Percentiles rank a stretch among this genome's conserved stretches.
Evolutionary conservation across 2,888 invertebrate genomes (phyloP).

Genomic region (Odontomyia ornata): DNA sequence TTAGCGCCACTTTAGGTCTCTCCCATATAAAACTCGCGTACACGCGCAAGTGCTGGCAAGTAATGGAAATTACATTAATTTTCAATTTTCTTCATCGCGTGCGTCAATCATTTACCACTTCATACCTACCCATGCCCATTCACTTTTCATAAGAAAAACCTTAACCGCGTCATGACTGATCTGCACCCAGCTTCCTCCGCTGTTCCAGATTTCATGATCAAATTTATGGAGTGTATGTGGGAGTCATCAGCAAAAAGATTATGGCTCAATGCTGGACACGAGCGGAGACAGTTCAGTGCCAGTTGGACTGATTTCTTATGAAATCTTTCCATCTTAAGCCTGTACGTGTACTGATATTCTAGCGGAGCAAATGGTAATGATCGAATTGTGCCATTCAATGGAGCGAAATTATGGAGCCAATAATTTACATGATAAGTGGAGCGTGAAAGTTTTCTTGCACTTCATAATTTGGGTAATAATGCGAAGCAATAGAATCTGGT

Average conservation of each 20-base stretch:
- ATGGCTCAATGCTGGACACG: background rate
- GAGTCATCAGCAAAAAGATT: constrained; percentile 13
- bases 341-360: background rate
- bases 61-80: background rate
- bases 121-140: background rate
- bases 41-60: too few relatives aligned
- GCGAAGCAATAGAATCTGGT: too few relatives aligned
- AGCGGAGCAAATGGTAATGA: background rate
- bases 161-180: constrained; percentile 12
- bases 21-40: background rate
- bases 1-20: constrained; percentile 27
- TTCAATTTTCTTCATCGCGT: background rate
- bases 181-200: background rate
- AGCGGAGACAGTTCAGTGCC: constrained; percentile 21
- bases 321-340: constrained; percentile 9
- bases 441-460: background rate
- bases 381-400: background rate
- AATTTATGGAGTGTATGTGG: constrained; percentile 10
- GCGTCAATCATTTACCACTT: constrained; percentile 7
- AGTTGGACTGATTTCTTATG: background rate
- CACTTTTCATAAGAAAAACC: constrained; percentile 1
- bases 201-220: constrained; percentile 27
- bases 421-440: background rate
- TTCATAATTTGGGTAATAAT: too few relatives aligned
- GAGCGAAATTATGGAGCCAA: background rate